Base-by-base conservation (phyloP, 2,113 vertebrate species). In the Myrmecophaga tridactyla region DNA sequence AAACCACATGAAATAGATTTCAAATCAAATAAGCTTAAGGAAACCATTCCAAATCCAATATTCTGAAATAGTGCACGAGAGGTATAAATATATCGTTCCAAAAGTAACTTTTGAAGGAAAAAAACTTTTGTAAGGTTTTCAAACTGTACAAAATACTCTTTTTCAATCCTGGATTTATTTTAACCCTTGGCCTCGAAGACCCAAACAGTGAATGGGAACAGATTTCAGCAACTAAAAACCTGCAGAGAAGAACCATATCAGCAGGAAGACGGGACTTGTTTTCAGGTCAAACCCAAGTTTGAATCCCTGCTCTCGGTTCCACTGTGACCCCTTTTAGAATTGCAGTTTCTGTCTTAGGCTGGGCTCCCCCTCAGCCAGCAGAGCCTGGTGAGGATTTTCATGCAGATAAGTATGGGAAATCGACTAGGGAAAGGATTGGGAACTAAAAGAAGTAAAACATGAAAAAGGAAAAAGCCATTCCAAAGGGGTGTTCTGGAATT, bases 1-100 rank as follows among this genome's bases (percentile, higher is more conserved):
- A 96, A 96, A 92, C 76, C 88, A 96, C 96, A 96, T 80, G 91
- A 97, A 96, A 95, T 51, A 51, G 29, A 92, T 78, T 31, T 56
- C 60, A 95, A 95, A 92, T 96, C 77, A 95, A 96, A 62, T 77
- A 94, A 96, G 51, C 67, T 83, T 81, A 69, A 95, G 67, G 72
- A 94, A 94, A 78, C 15, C 23, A 53, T 82, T 88, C 73, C 62
- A 86, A 97, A 94, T 60, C 34, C 63, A 93, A 56, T 86, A 69
- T 76, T 96, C 96, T 89, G 63, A 81, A 94, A 94, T 72, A 41
- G n/a, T n/a, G n/a, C n/a, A n/a, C n/a, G n/a, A n/a, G n/a, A n/a
- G n/a, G n/a, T n/a, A n/a, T n/a, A n/a, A n/a, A n/a, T n/a, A n/a
- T n/a, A n/a, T n/a, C n/a, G n/a, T n/a, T n/a, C n/a, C n/a, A n/a